A percentile compares a stretch with the other conserved stretches of the same genome.
Conservation (phyloP, 2,113 vertebrate species). For the Empidonax alnorum region DNA sequence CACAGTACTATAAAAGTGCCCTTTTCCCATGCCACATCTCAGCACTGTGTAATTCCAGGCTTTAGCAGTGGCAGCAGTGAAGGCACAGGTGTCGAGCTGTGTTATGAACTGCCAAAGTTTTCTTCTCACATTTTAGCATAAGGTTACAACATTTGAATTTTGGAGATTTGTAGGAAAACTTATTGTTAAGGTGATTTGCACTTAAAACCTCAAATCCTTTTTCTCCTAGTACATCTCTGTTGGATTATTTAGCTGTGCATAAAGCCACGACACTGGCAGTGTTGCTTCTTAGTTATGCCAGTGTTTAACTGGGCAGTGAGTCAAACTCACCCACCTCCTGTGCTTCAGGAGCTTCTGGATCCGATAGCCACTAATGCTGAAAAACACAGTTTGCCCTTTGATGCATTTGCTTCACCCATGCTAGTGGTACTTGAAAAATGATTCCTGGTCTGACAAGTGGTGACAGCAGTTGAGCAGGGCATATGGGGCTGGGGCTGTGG, state of each 20-base stretch:
- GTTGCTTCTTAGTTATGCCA: neutral
- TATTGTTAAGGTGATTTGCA: neutral
- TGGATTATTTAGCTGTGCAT: neutral
- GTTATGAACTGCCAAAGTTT: neutral
- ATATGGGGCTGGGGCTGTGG: neutral
- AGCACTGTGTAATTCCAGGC: neutral
- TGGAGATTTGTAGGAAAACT: neutral
- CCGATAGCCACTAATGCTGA: neutral
- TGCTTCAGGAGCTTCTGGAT: neutral
- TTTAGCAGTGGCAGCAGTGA: neutral
- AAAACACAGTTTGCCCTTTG: neutral
- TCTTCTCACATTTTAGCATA: neutral
- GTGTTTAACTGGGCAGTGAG: neutral
- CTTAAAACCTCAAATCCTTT: neutral
- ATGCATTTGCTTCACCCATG: neutral
- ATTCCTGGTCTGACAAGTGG: neutral
- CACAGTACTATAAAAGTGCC: neutral
- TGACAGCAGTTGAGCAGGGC: neutral
- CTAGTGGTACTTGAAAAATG: neutral
- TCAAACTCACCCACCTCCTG: neutral
- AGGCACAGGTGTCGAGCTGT: accelerated
- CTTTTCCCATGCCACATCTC: neutral
- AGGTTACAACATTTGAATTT: neutral
- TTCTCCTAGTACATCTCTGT: neutral
- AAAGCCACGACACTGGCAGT: accelerated